A percentile compares a stretch with the other conserved stretches of the same genome.
Conservation (phyloP, 2,797 vertebrate genomes). For the Erpetoichthys calabaricus region DNA sequence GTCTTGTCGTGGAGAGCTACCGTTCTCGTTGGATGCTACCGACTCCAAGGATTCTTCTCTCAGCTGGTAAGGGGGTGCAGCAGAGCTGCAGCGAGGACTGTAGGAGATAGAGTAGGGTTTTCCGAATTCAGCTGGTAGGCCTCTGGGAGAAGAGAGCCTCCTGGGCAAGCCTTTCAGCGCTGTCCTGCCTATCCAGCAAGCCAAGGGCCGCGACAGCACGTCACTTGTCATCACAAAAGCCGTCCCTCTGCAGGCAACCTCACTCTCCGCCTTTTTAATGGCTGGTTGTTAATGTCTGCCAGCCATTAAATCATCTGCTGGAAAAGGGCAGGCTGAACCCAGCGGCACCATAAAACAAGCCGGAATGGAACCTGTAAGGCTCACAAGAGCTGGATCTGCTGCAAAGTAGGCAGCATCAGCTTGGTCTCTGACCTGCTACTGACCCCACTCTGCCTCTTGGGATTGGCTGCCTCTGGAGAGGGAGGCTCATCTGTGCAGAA, state of each 20-base stretch:
- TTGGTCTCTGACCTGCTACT: too few species aligned
- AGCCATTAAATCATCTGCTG: not conserved
- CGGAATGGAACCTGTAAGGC: too few species aligned
- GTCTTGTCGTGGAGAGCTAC: slow-evolving; percentile 44
- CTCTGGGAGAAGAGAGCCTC: slow-evolving; percentile 41
- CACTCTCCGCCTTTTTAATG: not conserved
- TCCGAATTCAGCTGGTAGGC: slow-evolving; percentile 18
- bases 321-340: not conserved
- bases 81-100: slow-evolving; percentile 39
- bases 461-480: not conserved
- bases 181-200: slow-evolving; percentile 42
- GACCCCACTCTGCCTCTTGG: not conserved
- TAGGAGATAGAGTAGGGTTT: slow-evolving; percentile 30
- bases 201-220: slow-evolving; percentile 45
- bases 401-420: too few species aligned
- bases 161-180: slow-evolving; percentile 31
- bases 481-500: too few species aligned
- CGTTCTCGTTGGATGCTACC: slow-evolving; percentile 25
- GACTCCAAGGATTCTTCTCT: slow-evolving; percentile 20
- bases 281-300: not conserved
- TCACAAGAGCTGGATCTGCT: too few species aligned
- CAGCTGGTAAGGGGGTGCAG: slow-evolving; percentile 33
- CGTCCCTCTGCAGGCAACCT: not conserved
- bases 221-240: slow-evolving; percentile 21
- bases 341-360: too few species aligned